Evolutionary conservation across 2,113 vertebrate genomes (phyloP).

Genomic region (Diphyllodes magnificus): DNA sequence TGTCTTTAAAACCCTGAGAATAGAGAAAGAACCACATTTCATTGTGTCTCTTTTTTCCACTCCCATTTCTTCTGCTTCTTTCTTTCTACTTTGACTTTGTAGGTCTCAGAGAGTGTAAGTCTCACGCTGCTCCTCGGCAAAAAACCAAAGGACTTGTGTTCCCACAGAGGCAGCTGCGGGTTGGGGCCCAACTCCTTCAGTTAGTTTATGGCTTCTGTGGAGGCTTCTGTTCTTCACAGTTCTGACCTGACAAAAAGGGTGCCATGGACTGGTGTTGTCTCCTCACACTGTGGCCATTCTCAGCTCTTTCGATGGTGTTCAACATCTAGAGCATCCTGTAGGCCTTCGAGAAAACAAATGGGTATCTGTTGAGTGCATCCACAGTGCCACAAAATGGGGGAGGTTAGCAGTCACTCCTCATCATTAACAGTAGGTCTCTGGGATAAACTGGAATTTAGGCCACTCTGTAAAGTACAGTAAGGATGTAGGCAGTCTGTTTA

Average conservation of each 20-base stretch:
- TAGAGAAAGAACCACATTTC: neutral
- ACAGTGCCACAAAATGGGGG: too few species aligned
- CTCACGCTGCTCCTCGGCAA: accelerated
- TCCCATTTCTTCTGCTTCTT: neutral
- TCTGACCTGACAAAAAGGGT: neutral
- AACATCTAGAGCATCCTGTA: neutral
- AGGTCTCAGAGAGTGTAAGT: neutral
- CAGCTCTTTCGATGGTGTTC: neutral
- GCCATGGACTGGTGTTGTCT: neutral
- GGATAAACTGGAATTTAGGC: neutral
- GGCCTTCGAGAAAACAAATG: neutral
- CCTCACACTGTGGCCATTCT: neutral
- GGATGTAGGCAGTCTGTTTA: neutral
- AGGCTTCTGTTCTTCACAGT: neutral
- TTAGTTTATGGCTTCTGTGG: neutral
- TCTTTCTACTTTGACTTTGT: neutral
- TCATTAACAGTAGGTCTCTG: neutral
- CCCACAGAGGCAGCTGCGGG: neutral
- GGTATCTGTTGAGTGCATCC: neutral
- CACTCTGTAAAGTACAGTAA: neutral
- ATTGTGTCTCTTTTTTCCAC: accelerated
- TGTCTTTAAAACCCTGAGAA: neutral
- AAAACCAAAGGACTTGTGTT: neutral
- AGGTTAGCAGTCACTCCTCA: neutral
- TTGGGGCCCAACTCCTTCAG: neutral